These are phyloP conservation scores for Mareca penelope DNA, from an alignment of 2,797 vertebrate species.

Conservation along the genomic window DNA sequence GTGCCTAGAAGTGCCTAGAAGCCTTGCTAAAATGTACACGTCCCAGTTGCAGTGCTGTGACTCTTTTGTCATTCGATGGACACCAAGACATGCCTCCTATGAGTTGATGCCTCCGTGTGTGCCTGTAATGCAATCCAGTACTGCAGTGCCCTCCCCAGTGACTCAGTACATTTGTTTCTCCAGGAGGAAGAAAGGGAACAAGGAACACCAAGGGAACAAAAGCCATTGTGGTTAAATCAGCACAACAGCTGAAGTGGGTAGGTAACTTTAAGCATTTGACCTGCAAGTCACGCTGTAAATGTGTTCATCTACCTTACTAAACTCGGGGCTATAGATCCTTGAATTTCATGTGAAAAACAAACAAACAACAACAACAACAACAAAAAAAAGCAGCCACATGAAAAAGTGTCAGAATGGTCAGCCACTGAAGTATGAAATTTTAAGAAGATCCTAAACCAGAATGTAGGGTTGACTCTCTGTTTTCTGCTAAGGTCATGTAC, in stretches of 20 bases:
- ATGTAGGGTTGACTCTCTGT: not conserved
- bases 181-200: not conserved
- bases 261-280: not conserved
- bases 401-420: not conserved
- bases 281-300: not conserved
- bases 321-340: not conserved
- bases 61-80: not conserved
- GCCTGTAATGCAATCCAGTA: not conserved
- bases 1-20: not conserved
- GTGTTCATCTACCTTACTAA: not conserved
- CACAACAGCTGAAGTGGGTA: not conserved
- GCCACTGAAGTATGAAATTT: not conserved
- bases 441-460: not conserved
- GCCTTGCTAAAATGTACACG: not conserved
- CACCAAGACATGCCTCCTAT: not conserved
- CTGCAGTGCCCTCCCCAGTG: not conserved
- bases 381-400: not conserved
- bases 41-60: not conserved
- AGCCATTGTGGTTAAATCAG: not conserved
- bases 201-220: not conserved
- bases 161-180: not conserved
- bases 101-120: fast-evolving
- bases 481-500: not conserved
- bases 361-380: not conserved
- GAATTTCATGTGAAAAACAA: not conserved